These are phyloP conservation scores for Achatina immaculata DNA, from an alignment of 1,140 invertebrate genomes.

Conservation along the genomic window DNA sequence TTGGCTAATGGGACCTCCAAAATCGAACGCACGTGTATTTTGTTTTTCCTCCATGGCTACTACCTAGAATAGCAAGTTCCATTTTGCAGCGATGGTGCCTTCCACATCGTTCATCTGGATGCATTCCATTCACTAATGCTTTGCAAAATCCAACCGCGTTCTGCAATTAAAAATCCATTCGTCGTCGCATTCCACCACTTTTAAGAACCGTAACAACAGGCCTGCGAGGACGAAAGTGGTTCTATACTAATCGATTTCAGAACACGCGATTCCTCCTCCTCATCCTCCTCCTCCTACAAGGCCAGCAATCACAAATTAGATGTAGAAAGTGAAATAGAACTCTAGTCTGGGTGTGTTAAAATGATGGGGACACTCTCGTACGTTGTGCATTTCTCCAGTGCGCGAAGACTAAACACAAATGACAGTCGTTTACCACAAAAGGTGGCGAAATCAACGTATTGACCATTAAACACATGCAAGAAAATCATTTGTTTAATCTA, in stretches of 20 bases:
- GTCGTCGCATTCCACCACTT: neutral
- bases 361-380: neutral
- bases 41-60: too few species aligned
- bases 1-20: too few species aligned
- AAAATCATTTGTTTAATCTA: too few species aligned
- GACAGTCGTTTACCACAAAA: neutral
- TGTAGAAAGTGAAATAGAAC: slow-evolving; percentile 2
- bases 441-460: too few species aligned
- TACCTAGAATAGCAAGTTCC: too few species aligned
- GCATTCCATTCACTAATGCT: neutral
- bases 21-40: too few species aligned
- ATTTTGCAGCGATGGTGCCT: too few species aligned
- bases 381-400: neutral
- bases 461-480: too few species aligned
- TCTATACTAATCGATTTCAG: slow-evolving; percentile 3
- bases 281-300: too few species aligned
- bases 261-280: slow-evolving; percentile 15
- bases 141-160: neutral
- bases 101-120: neutral
- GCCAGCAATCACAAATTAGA: neutral
- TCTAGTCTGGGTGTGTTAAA: neutral
- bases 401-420: too few species aligned
- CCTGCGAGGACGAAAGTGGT: neutral
- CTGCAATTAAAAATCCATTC: slow-evolving; percentile 15
- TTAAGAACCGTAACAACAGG: neutral